Evolutionary conservation across 2,113 vertebrate species (phyloP).

Genomic region (Oophaga pumilio): DNA sequence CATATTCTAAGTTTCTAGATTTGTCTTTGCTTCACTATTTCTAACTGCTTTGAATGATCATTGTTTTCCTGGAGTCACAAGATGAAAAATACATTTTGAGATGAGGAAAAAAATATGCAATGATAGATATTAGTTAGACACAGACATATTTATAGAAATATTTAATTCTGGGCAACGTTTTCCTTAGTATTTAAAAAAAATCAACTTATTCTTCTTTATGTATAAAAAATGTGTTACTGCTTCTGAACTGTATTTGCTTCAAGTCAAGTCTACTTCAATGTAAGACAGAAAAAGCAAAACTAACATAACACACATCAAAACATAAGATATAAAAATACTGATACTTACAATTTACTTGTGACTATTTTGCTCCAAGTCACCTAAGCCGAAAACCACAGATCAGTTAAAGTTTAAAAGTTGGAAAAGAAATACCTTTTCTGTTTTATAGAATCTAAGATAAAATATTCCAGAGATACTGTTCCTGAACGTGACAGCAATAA

Average conservation of each 20-base stretch:
- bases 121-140: too few relatives aligned
- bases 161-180: not conserved
- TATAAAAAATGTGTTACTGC: not conserved
- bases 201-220: not conserved
- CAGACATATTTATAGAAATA: not conserved
- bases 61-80: too few relatives aligned
- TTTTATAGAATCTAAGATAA: conserved; percentile 39
- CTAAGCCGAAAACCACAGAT: conserved; percentile 37
- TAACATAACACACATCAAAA: conserved; percentile 24
- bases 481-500: conserved; percentile 21
- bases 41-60: too few relatives aligned
- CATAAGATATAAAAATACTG: conserved; percentile 12
- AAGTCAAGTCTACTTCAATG: not conserved
- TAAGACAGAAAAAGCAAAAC: not conserved
- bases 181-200: not conserved
- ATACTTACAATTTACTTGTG: conserved; percentile 37
- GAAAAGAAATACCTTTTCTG: conserved; percentile 19
- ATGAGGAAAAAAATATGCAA: too few relatives aligned
- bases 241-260: not conserved
- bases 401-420: conserved; percentile 26
- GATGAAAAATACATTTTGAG: too few relatives aligned
- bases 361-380: conserved; percentile 32
- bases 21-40: too few relatives aligned
- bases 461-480: conserved; percentile 31
- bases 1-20: too few relatives aligned